A percentile compares a stretch with the other conserved stretches of the same genome.
Evolutionary conservation across 2,888 invertebrate genomes (phyloP).

Genomic region (Spicauda simplicius): DNA sequence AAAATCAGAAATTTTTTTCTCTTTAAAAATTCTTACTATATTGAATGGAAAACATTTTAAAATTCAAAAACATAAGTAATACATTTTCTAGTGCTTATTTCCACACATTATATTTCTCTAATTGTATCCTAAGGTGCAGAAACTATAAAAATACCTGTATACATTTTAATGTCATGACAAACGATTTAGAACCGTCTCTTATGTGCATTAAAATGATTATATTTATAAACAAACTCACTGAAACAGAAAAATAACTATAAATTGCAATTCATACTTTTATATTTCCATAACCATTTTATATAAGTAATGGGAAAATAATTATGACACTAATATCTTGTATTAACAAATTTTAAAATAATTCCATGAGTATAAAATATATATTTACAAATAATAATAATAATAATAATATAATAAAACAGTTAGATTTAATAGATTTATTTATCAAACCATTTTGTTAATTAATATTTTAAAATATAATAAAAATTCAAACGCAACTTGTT

Average conservation of each 20-base stretch:
- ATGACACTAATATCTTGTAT: neutral
- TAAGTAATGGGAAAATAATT: neutral
- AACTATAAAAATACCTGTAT: neutral
- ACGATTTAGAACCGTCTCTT: neutral
- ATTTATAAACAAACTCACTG: no score
- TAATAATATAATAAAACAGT: neutral
- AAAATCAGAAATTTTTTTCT: neutral
- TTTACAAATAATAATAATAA: neutral
- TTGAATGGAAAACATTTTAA: neutral
- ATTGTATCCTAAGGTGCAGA: no score
- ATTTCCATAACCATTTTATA: neutral
- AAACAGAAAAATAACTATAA: no score
- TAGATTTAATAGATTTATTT: neutral
- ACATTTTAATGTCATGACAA: neutral
- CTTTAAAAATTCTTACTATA: neutral
- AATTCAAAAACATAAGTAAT: no score
- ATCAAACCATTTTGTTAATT: neutral
- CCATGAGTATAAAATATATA: neutral
- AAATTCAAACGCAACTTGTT: conserved; percentile 34
- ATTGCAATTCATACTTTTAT: neutral
- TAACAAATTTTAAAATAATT: neutral
- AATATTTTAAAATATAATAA: conserved; percentile 3
- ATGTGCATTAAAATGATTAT: neutral
- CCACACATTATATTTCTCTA: no score
- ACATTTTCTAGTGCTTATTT: no score